These are phyloP conservation scores for Orbicella faveolata DNA, from an alignment of 64 coral and sea anemone genomes.

Conservation along the genomic window DNA sequence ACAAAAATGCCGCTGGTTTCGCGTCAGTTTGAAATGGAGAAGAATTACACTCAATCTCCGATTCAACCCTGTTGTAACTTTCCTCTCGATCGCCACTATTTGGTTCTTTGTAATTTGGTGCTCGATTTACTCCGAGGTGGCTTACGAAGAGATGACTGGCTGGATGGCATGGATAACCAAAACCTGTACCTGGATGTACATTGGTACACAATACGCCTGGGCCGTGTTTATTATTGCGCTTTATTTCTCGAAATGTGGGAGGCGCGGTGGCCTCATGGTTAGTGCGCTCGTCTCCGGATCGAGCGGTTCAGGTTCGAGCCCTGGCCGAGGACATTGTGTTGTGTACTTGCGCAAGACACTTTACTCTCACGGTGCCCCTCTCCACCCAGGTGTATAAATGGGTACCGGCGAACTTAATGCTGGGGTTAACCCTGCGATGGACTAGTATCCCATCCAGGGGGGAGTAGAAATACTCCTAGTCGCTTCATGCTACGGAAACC, in stretches of 20 bases:
- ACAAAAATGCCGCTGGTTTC: constrained; percentile 6
- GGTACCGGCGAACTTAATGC: too few species aligned
- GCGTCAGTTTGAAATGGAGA: constrained; percentile 2
- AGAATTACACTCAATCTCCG: neutral
- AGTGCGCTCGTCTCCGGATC: too few species aligned
- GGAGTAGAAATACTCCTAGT: too few species aligned
- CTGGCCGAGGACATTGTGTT: too few species aligned
- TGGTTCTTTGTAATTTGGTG: constrained; percentile 38
- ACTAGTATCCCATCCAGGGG: too few species aligned
- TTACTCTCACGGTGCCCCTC: too few species aligned
- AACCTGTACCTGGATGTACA: constrained; percentile 72
- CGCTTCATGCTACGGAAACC: too few species aligned
- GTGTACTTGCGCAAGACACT: too few species aligned
- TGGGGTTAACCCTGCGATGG: too few species aligned
- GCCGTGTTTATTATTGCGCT: constrained; percentile 46
- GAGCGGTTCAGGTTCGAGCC: too few species aligned
- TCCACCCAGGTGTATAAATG: too few species aligned
- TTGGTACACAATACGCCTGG: constrained; percentile 74
- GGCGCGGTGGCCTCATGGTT: too few species aligned
- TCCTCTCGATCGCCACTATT: constrained; percentile 19
- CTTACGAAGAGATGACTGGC: neutral
- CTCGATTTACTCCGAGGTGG: neutral
- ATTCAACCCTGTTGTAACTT: constrained; percentile 25
- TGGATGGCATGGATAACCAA: constrained; percentile 60
- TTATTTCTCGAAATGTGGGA: constrained; percentile 6